Evolutionary conservation across 1,140 invertebrate species (phyloP), one percentile per base, ranked within the genome.

Genomic region (Aphelenchoides fujianensis): DNA sequence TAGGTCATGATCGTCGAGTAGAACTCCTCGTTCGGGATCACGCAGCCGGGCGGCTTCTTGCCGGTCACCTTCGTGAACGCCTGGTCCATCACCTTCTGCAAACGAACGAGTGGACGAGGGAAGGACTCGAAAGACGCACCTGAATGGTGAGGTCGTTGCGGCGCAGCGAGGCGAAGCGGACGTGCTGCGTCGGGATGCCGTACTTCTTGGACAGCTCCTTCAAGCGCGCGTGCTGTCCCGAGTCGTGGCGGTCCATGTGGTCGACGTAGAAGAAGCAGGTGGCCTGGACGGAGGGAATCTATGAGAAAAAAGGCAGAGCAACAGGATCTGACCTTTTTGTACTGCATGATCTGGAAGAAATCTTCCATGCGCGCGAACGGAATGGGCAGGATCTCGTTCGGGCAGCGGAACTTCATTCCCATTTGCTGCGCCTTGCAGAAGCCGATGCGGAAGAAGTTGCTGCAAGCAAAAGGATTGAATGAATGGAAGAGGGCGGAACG

Each of bases 221-320:
- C 41, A 48, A 48, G 12, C 23, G 12, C 41, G 12, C 41, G 23
- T 48, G 41, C 12, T 48, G 41, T 23, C 12, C 41, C 23, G 12
- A 12, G 23, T 48, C 41, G 41, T 48, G 41, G 12, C 23, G 12
- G 41, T 48, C 41, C 41, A 48, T 23, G 23, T 48, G 41, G 23
- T 48, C 41, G 41, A 48, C 41, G 41, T 48, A 48, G 41, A 48
- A 48, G 23, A 48, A 48, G 41, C 41, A 48, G 23, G 41, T 48
- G 41, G 23, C 41, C 41, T 48, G 41, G 23, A 48, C 12, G n/a
- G n/a, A n/a, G n/a, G n/a, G n/a, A n/a, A n/a, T n/a, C n/a, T n/a
- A n/a, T n/a, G n/a, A n/a, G n/a, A n/a, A n/a, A n/a, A n/a, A n/a
- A n/a, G n/a, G n/a, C n/a, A n/a, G n/a, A n/a, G n/a, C n/a, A n/a